Base-by-base conservation (phyloP, 2,113 vertebrate species). In the Erinaceus europaeus region DNA sequence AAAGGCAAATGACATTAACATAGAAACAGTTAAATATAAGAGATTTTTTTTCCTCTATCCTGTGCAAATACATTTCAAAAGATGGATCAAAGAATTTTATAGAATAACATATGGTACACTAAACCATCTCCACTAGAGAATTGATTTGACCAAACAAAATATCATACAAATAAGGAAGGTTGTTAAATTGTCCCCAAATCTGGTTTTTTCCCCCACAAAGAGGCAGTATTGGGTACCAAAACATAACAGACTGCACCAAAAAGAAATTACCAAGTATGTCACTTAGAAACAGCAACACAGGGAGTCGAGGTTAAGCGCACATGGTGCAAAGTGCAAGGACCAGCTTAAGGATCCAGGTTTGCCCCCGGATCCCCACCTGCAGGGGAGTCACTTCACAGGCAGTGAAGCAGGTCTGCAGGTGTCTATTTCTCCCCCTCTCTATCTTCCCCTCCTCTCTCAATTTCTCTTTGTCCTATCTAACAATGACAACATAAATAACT, bases 11-110 rank as follows among this genome's bases (percentile, higher is more conserved):
- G 67, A 48, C 4, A 34, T 12, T 9, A 64, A 67, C n/a, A 82
- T 4, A 74, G 6, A 86, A 53, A 81, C 34, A 65, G 38, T 88
- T 13, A 61, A 6, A 52, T 69, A 36, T 18, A 72, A 46, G 13
- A 40, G 9, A 83, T 57, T 71, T 62, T 11, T 73, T n/a, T 73
- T 86, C 53, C n/a, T 91, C 40, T 83, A 55, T 2, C 79, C 34
- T 38, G 9, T 73, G 40, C 62, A 87, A 81, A 71, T 89, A 75
- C 81, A 73, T 72, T 65, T 89, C 44, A 87, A 91, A 84, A 76
- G 36, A 6, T 67, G 50, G 67, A 87, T 79, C 20, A 86, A 68
- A 86, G 12, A 69, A 36, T 80, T 68, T 84, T 77, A 52, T 64
- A 78, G 23, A 84, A n/a, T n/a, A n/a, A 68, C 68, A 85, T 48